Base-by-base conservation (phyloP, 2,113 vertebrate genomes). In the Manacus vitellinus region DNA sequence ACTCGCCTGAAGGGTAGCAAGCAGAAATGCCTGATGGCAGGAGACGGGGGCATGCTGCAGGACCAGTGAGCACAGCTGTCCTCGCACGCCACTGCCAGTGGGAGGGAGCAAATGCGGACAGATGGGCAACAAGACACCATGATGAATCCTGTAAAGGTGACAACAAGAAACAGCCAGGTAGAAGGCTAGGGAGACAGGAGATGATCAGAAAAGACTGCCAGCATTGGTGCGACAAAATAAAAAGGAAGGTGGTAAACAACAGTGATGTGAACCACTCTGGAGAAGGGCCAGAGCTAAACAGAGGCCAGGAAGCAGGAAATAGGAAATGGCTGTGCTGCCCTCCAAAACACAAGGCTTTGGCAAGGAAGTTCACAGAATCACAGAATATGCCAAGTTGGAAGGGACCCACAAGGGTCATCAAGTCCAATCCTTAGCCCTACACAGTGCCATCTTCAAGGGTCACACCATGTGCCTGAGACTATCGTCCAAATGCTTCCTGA, bases 1-100 rank as follows among this genome's bases (percentile, higher is more conserved):
- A 35, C 7, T 44, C 0, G 0, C 13, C 18, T 2, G 0, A 49
- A 70, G 10, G 12, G 10, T 24, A 17, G 12, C 37, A 39, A 3
- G 37, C 35, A 73, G 27, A 70, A 30, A 65, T 12, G 6, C 31
- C 19, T 1, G 4, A 47, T 3, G n/a, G 21, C 46, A 39, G 23
- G 46, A 51, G 35, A 66, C 15, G 8, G 55, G 7, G 18, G 7
- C n/a, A 39, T 47, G 21, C 30, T 66, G 31, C 0, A 2, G 71
- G 22, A 47, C n/a, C 31, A 46, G 11, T 0, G 2, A 52, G 73
- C 6, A 1, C 46, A 30, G 44, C 1, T 12, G 0, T 41, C 41
- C 46, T 21, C 31, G 58, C 31, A 28, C 27, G 37, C n/a, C 23
- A 12, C 24, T 82, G n/a, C 39, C 23, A 22, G 62, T 0, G 0